A percentile compares a stretch with the other conserved stretches of the same genome.
phyloP scores from a whole-genome alignment of 2,113 vertebrate genomes.

The Gavia stellata region DNA sequence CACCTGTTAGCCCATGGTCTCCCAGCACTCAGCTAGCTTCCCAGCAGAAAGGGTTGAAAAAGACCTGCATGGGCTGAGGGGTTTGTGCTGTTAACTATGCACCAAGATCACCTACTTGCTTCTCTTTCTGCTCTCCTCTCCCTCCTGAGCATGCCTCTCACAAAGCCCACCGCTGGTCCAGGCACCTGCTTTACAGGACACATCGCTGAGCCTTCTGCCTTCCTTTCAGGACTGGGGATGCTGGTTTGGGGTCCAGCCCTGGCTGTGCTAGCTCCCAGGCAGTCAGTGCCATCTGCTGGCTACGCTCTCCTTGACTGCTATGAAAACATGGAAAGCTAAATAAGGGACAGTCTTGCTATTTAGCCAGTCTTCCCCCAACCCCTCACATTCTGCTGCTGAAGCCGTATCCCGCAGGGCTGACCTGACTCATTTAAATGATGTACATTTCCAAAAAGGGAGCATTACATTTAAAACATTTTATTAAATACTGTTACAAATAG shows the following conservation, averaged over 20 bases:
- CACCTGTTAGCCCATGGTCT: neutral
- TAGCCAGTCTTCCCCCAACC: neutral
- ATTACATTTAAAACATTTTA: constrained; percentile 3
- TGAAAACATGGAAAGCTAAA: neutral
- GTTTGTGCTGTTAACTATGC: neutral
- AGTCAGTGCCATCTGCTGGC: constrained; percentile 56
- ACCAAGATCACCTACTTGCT: neutral
- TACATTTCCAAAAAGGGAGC: neutral
- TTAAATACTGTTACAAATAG: constrained; percentile 1
- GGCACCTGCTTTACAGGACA: neutral
- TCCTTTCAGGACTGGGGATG: neutral
- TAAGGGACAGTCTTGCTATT: neutral
- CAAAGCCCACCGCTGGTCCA: neutral
- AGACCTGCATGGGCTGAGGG: neutral
- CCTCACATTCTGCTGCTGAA: neutral
- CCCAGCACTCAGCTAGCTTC: neutral
- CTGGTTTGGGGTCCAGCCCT: neutral
- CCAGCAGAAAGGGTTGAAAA: neutral
- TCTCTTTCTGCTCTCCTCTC: neutral
- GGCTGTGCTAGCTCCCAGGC: neutral
- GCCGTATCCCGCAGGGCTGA: neutral
- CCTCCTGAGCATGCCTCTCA: neutral
- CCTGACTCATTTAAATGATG: neutral
- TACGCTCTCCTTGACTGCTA: neutral
- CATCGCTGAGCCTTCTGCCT: neutral